Evolutionary conservation across 2,113 vertebrate genomes (phyloP).

Genomic region (Dolichotis patagonum): DNA sequence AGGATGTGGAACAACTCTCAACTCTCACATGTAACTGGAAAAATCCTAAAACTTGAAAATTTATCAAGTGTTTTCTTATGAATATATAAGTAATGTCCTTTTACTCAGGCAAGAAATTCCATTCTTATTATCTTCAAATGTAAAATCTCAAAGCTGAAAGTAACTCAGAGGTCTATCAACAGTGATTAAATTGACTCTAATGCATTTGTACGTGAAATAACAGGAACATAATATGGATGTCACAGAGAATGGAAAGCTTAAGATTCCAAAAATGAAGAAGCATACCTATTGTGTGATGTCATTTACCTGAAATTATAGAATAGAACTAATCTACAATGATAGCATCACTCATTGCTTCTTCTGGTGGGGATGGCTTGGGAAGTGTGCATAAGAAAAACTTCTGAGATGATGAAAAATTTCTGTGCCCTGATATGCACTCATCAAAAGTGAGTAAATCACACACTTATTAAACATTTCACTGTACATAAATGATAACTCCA

Average conservation of each 20-base stretch:
- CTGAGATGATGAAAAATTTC: neutral
- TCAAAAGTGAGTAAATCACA: neutral
- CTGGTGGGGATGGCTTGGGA: neutral
- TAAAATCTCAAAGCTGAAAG: neutral
- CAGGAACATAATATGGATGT: neutral
- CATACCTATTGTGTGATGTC: neutral
- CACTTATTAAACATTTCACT: neutral
- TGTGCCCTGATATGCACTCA: neutral
- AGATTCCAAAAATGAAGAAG: neutral
- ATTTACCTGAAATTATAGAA: neutral
- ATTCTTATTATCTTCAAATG: neutral
- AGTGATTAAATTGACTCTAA: neutral
- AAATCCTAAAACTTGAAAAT: neutral
- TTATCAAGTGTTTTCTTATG: neutral
- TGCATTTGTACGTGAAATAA: neutral
- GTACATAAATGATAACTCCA: neutral
- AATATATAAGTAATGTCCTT: neutral
- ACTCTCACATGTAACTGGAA: neutral
- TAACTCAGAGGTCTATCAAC: neutral
- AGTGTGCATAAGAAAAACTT: neutral
- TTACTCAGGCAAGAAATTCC: neutral
- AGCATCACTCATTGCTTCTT: neutral
- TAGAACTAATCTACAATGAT: neutral
- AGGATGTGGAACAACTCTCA: no score
- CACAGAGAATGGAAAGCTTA: neutral